phyloP scores from a whole-genome alignment of 2,888 invertebrate genomes.

The Eucera pruinosa region DNA sequence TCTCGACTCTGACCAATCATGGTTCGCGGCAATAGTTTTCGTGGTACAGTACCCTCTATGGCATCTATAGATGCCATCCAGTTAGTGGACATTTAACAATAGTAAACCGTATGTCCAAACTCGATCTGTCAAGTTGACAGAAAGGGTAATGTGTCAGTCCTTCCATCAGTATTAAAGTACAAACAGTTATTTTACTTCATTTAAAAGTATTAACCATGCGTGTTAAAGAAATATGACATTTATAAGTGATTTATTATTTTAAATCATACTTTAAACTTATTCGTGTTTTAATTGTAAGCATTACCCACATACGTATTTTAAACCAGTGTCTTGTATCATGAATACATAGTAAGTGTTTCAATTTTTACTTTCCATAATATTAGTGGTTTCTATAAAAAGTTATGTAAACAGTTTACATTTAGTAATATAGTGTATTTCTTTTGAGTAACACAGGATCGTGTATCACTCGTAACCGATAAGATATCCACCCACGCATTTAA shows the following conservation, averaged over 20 bases:
- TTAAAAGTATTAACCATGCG: slow-evolving; percentile 21
- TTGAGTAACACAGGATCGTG: background rate
- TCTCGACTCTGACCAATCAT: no score
- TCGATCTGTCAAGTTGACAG: slow-evolving; percentile 47
- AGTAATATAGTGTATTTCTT: no score
- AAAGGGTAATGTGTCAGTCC: slow-evolving; percentile 30
- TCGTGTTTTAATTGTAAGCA: slow-evolving; percentile 43
- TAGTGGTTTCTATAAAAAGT: no score
- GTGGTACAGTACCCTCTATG: no score
- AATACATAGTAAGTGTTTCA: slow-evolving; percentile 62
- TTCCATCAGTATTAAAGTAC: slow-evolving; percentile 24
- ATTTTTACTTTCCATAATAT: background rate
- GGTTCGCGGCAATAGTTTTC: no score
- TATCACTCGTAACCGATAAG: slow-evolving; percentile 32
- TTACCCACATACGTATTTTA: slow-evolving; percentile 35
- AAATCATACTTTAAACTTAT: slow-evolving; percentile 8
- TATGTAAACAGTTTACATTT: no score
- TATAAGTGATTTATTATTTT: slow-evolving; percentile 20
- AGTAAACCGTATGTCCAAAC: slow-evolving; percentile 30
- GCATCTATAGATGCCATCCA: no score
- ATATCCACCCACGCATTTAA: background rate
- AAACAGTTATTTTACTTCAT: slow-evolving; percentile 4
- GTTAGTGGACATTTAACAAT: slow-evolving; percentile 4
- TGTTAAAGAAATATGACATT: slow-evolving; percentile 36
- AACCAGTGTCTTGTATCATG: slow-evolving; percentile 56